Evolutionary conservation across 2,113 vertebrate species (phyloP), one percentile per base, ranked within the genome.

Genomic region (Neogobius melanostomus): DNA sequence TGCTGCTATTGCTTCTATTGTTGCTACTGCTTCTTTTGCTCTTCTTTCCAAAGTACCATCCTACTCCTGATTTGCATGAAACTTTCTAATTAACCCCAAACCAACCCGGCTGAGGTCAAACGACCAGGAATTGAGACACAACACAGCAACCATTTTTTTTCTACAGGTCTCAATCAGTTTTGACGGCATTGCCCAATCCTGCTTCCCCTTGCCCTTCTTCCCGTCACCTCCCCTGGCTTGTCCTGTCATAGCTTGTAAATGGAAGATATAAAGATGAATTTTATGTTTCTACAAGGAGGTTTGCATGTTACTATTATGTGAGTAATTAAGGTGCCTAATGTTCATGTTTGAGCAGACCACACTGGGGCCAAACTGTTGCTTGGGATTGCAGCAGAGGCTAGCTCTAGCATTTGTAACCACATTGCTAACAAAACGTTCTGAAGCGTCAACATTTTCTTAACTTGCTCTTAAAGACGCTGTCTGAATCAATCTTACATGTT

Each of bases 311-410:
- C 36, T 91, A 87, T 88, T 91, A 84, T 74, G 84, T 90, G 89
- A 95, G 91, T 89, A 91, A 90, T 91, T 91, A 87, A 85, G 91
- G 93, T 93, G 93, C 94, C 94, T 95, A 92, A 87, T 81, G 91
- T 91, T 94, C 92, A 90, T 88, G 91, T 91, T 93, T 94, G 90
- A 94, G 93, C 92, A 86, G 90, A 86, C 76, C 83, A 85, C 87
- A 82, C 74, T 72, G 64, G 60, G 17, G 85, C 85, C 79, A 74
- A 71, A 80, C 69, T 82, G 80, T 77, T 85, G 84, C 72, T 85
- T 74, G 81, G 75, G 74, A 83, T 83, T 77, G 36, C 44, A 4
- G 4, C 73, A 66, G 71, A 21, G 49, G 76, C 80, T 80, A 53
- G 64, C 9, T n/a, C 7, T 2, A 6, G 44, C 50, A 1, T 69